Evolutionary conservation across 1,140 invertebrate genomes (phyloP).

Genomic region (Drosophila hydei): DNA sequence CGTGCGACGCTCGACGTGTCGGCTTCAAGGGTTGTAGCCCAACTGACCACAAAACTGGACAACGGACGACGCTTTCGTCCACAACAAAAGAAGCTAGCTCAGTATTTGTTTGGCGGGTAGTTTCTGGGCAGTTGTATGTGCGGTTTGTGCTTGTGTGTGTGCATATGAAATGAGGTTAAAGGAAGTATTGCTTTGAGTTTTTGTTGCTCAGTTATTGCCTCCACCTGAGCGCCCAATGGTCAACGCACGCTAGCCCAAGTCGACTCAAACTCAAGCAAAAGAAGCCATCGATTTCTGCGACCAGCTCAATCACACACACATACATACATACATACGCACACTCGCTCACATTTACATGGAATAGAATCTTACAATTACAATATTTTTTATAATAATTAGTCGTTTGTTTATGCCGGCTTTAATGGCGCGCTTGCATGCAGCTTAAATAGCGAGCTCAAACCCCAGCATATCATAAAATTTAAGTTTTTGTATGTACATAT

Average conservation of each 20-base stretch:
- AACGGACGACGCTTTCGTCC: slow-evolving; percentile 38
- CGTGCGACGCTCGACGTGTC: slow-evolving; percentile 23
- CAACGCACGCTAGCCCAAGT: slow-evolving; percentile 69
- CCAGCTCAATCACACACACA: slow-evolving; percentile 26
- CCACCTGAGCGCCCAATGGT: slow-evolving; percentile 48
- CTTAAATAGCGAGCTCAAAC: not conserved
- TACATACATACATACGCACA: slow-evolving; percentile 24
- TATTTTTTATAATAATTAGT: slow-evolving; percentile 38
- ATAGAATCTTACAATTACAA: slow-evolving; percentile 50
- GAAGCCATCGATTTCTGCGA: slow-evolving; percentile 69
- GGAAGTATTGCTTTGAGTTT: slow-evolving; percentile 63
- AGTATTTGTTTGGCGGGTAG: slow-evolving; percentile 59
- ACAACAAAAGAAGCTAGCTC: slow-evolving; percentile 53
- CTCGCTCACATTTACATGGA: too few relatives aligned
- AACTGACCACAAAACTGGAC: slow-evolving; percentile 75
- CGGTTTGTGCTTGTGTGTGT: slow-evolving; percentile 37
- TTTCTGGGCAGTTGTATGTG: slow-evolving; percentile 42
- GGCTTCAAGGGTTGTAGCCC: slow-evolving; percentile 66
- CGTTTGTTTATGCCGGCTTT: slow-evolving; percentile 34
- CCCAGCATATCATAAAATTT: slow-evolving; percentile 6
- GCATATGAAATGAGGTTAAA: slow-evolving; percentile 82
- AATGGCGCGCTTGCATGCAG: slow-evolving; percentile 41
- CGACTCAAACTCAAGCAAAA: slow-evolving; percentile 46
- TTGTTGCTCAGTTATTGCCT: slow-evolving; percentile 37
- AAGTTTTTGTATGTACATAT: slow-evolving; percentile 28